Percentiles rank a stretch among this genome's conserved stretches.
Evolutionary conservation across 2,113 vertebrate genomes (phyloP).

Genomic region (Lamprotornis superbus): DNA sequence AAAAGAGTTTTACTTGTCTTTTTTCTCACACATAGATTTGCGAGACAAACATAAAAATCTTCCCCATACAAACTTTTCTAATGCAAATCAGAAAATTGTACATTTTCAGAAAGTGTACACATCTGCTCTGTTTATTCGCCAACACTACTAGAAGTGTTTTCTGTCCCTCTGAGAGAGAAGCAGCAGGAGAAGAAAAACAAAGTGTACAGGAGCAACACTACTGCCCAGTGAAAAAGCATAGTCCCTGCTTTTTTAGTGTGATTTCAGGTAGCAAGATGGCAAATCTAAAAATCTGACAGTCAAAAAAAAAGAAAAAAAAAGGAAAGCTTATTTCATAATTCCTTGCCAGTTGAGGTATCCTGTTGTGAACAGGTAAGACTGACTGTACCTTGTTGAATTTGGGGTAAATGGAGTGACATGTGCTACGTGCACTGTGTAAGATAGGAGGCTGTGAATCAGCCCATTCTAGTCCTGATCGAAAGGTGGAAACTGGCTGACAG

Average conservation of each 20-base stretch:
- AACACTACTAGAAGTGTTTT: not conserved
- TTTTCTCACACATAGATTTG: not conserved
- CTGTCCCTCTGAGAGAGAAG: not conserved
- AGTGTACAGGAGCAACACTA: not conserved
- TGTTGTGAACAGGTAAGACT: not conserved
- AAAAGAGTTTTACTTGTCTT: not conserved
- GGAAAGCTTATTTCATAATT: not conserved
- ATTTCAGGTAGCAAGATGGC: not conserved
- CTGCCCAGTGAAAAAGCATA: not conserved
- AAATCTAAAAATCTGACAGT: not conserved
- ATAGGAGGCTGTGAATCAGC: not conserved
- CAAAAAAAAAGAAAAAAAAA: not conserved
- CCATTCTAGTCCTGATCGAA: not conserved
- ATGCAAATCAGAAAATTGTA: not conserved
- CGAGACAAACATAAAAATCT: not conserved
- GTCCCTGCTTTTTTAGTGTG: too few relatives aligned
- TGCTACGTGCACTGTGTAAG: fast-evolving
- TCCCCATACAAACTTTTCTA: not conserved
- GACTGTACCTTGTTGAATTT: not conserved
- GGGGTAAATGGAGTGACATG: not conserved
- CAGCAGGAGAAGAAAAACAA: not conserved
- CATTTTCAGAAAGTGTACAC: not conserved
- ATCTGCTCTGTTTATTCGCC: not conserved
- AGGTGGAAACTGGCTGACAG: not conserved
- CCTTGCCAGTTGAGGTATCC: not conserved